A percentile compares a stretch with the other conserved stretches of the same genome.
phyloP scores from a whole-genome alignment of 2,113 vertebrate species.

The Anser cygnoides region DNA sequence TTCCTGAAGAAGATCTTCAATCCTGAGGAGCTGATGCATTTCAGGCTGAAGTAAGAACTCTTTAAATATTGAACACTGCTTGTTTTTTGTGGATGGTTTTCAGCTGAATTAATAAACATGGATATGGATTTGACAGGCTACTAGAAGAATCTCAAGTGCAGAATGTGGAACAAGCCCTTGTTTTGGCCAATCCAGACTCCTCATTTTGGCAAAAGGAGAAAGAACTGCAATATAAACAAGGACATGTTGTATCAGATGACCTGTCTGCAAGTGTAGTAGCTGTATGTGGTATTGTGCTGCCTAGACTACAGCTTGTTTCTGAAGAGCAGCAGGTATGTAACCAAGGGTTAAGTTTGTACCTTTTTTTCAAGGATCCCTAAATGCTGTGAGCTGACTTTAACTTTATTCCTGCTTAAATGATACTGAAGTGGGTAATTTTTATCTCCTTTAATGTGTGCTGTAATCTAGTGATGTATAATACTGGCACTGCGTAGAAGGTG shows the following conservation, averaged over 20 bases:
- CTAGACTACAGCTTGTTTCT: slow-evolving; percentile 65
- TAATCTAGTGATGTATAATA: not conserved
- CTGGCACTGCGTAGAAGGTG: not conserved
- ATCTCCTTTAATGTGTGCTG: not conserved
- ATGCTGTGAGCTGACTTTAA: not conserved
- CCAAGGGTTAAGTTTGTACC: not conserved
- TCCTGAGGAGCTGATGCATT: slow-evolving; percentile 90
- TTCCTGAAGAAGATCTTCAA: slow-evolving; percentile 92
- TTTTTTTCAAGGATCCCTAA: not conserved
- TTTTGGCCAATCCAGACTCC: slow-evolving; percentile 86
- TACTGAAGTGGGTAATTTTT: rapidly evolving
- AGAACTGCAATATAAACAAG: slow-evolving; percentile 76
- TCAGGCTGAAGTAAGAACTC: slow-evolving; percentile 89
- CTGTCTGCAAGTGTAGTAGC: slow-evolving; percentile 86
- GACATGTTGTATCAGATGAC: slow-evolving; percentile 86
- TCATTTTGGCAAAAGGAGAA: slow-evolving; percentile 84
- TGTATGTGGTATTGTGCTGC: slow-evolving; percentile 90
- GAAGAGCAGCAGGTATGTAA: slow-evolving; percentile 80
- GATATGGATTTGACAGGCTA: slow-evolving; percentile 73
- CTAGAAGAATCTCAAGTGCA: slow-evolving; percentile 88
- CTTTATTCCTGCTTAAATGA: not conserved
- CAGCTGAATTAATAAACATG: not conserved
- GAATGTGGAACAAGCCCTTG: slow-evolving; percentile 87
- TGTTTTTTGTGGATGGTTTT: not conserved
- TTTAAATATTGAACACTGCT: not conserved